Evolutionary conservation across 2,888 invertebrate genomes (phyloP).

Genomic region (Drosophila histrio): DNA sequence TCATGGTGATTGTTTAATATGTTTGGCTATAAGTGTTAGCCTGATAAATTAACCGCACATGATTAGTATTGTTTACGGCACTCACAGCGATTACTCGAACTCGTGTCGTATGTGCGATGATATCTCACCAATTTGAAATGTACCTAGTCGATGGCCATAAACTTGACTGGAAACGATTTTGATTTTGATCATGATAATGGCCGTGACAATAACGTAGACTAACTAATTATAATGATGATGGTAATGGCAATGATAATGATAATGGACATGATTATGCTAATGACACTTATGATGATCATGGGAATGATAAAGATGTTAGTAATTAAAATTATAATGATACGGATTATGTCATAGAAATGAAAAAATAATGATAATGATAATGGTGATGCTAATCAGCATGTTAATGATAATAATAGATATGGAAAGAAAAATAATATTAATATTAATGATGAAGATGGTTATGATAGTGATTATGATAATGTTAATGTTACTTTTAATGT

Average conservation of each 20-base stretch:
- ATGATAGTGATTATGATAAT: not conserved
- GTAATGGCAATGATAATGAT: not conserved
- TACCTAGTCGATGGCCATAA: not conserved
- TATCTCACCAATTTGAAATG: conserved; percentile 9
- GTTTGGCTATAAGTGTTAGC: conserved; percentile 1
- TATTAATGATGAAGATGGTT: not conserved
- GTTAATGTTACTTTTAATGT: not conserved
- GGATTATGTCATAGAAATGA: not conserved
- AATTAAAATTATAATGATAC: not conserved
- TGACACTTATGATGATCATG: too few relatives aligned
- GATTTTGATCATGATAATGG: not conserved
- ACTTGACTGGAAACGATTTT: not conserved
- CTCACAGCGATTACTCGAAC: conserved; percentile 13
- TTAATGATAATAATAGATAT: not conserved
- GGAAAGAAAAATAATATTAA: not conserved
- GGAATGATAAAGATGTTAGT: not conserved
- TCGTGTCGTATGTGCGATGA: conserved; percentile 3
- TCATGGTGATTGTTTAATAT: not conserved
- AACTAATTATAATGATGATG: not conserved
- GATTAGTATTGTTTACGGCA: conserved; percentile 40
- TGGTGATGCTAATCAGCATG: not conserved
- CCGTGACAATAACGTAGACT: too few relatives aligned
- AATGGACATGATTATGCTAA: not conserved
- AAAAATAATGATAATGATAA: not conserved
- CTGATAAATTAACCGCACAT: conserved; percentile 20